A percentile compares a stretch with the other conserved stretches of the same genome.
Evolutionary conservation across 2,888 invertebrate genomes (phyloP).

Genomic region (Spilosoma lubricipeda): DNA sequence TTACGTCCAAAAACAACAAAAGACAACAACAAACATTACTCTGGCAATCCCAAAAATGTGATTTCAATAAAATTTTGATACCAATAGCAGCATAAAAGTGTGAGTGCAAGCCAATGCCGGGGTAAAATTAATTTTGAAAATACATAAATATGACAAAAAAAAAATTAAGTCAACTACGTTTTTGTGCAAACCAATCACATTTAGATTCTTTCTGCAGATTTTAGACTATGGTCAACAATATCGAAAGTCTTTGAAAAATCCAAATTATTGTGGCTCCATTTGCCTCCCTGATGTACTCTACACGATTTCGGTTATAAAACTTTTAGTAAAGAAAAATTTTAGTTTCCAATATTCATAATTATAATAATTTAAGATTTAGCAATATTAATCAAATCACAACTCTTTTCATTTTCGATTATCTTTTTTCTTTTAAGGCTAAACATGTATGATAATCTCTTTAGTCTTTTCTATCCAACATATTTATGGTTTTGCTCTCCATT

Average conservation of each 20-base stretch:
- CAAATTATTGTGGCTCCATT: not conserved
- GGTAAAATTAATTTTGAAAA: constrained; percentile 58
- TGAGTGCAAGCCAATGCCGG: constrained; percentile 83
- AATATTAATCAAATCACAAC: not conserved
- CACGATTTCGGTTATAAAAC: not conserved
- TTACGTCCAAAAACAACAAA: constrained; percentile 61
- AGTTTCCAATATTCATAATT: not conserved
- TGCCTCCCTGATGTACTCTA: not conserved
- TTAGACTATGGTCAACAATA: constrained; percentile 45
- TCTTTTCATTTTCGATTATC: not conserved
- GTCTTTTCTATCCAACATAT: too few relatives aligned
- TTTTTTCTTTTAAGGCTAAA: not conserved
- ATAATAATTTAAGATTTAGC: not conserved
- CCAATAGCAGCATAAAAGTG: constrained; percentile 76
- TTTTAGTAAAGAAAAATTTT: not conserved
- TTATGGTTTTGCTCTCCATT: not conserved
- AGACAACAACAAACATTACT: constrained; percentile 65
- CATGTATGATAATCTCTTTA: too few relatives aligned
- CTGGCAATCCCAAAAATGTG: constrained; percentile 57
- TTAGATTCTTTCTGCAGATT: constrained; percentile 59
- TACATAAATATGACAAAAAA: constrained; percentile 60
- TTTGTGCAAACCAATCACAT: constrained; percentile 79
- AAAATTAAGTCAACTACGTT: constrained; percentile 50
- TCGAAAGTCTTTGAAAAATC: constrained; percentile 6
- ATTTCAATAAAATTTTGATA: constrained; percentile 51